Evolutionary conservation across 2,797 vertebrate genomes (phyloP).

Genomic region (Rhynchotus rufescens): DNA sequence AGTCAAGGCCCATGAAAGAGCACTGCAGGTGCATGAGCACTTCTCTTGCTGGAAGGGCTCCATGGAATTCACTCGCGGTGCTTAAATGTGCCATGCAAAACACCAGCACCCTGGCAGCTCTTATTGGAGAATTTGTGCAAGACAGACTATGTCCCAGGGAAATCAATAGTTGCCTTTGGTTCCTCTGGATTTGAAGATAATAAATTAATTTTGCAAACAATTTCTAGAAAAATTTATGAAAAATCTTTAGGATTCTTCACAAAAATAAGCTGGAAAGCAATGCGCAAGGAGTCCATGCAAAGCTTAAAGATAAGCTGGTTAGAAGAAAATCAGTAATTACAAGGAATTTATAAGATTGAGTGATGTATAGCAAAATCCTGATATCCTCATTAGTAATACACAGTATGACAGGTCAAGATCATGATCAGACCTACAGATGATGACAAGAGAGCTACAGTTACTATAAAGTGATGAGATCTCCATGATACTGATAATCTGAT

Average conservation of each 20-base stretch:
- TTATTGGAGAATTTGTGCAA: not conserved
- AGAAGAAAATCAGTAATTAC: not conserved
- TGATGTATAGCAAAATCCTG: not conserved
- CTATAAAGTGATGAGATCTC: not conserved
- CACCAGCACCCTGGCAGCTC: not conserved
- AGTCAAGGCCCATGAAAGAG: not conserved
- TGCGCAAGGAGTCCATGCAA: not conserved
- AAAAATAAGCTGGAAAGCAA: not conserved
- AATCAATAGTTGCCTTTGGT: not conserved
- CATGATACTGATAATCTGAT: not conserved
- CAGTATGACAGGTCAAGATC: not conserved
- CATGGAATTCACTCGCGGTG: not conserved
- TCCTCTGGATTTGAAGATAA: not conserved
- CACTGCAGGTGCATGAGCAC: not conserved
- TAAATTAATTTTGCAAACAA: not conserved
- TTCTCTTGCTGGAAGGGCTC: not conserved
- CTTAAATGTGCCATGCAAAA: accelerated
- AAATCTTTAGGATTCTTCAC: not conserved
- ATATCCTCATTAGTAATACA: not conserved
- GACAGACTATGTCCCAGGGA: not conserved
- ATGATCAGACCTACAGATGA: not conserved
- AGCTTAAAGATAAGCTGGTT: not conserved
- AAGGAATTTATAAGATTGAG: not conserved
- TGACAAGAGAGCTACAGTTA: not conserved
- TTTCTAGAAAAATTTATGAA: not conserved